A percentile compares a stretch with the other conserved stretches of the same genome.
phyloP scores from a whole-genome alignment of 2,888 invertebrate species.

The Brenthis ino region DNA sequence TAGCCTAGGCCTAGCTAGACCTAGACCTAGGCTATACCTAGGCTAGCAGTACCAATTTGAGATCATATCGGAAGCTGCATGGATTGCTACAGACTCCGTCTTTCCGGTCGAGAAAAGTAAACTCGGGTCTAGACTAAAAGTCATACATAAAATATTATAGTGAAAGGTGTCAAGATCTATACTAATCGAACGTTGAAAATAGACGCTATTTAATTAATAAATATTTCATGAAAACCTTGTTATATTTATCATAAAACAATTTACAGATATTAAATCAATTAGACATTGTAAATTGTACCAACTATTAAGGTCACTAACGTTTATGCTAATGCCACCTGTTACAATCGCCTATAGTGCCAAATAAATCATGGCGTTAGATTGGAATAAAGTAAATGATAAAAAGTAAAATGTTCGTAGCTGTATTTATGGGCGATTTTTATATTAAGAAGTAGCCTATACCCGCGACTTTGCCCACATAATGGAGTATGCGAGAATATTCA shows the following conservation, averaged over 20 bases:
- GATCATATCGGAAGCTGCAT: no score
- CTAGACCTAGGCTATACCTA: no score
- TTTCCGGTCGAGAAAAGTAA: no score
- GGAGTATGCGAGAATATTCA: no score
- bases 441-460: not conserved
- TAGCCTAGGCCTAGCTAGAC: no score
- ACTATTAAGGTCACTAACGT: conserved; percentile 53
- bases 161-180: not conserved
- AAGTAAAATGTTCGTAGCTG: conserved; percentile 10
- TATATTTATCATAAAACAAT: conserved; percentile 27
- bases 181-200: not conserved
- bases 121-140: no score
- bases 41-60: no score
- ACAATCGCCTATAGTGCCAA: conserved; percentile 50
- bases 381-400: conserved; percentile 44
- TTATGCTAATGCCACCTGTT: conserved; percentile 55
- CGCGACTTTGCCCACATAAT: not conserved
- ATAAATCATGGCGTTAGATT: conserved; percentile 54
- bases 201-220: conserved; percentile 27
- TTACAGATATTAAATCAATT: conserved; percentile 31
- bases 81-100: no score
- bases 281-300: conserved; percentile 30
- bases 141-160: no score
- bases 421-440: not conserved
- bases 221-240: conserved; percentile 1